Conservation (phyloP, 2,888 invertebrate species). For the Platycheirus albimanus region DNA sequence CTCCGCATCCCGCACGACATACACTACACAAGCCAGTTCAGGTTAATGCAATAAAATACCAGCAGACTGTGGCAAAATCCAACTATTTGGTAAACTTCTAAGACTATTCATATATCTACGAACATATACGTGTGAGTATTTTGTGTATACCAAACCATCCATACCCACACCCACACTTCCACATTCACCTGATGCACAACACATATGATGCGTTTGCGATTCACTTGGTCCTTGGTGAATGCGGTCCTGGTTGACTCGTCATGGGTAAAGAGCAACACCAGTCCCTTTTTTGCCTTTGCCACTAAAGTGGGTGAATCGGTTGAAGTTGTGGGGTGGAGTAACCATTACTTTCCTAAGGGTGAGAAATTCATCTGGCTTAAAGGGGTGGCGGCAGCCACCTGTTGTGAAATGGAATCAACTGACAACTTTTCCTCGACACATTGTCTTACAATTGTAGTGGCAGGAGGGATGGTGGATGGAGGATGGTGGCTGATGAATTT, state of each 20-base stretch:
- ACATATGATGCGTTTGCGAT: constrained; percentile 35
- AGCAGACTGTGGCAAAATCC: constrained; percentile 22
- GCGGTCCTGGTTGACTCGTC: constrained; percentile 20
- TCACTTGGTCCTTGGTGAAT: constrained; percentile 40
- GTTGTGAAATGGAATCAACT: constrained; percentile 69
- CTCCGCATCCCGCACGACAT: background rate
- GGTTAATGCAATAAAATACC: constrained; percentile 29
- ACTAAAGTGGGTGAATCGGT: constrained; percentile 11
- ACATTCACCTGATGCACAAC: constrained; percentile 27
- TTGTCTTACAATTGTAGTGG: constrained; percentile 60
- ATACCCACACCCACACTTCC: background rate
- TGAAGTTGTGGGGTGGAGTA: constrained; percentile 9
- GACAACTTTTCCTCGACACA: constrained; percentile 59
- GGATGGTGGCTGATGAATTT: background rate
- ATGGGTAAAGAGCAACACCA: background rate
- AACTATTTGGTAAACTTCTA: constrained; percentile 41
- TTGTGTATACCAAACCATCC: constrained; percentile 10
- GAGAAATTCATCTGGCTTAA: constrained; percentile 11
- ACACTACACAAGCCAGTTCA: background rate
- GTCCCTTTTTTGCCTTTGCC: background rate
- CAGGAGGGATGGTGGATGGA: constrained; percentile 1
- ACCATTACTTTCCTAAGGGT: background rate
- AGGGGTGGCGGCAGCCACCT: constrained; percentile 69
- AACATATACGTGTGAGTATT: constrained; percentile 4
- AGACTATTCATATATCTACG: background rate